Evolutionary conservation across 2,113 vertebrate genomes (phyloP).

Genomic region (Aegotheles bennettii): DNA sequence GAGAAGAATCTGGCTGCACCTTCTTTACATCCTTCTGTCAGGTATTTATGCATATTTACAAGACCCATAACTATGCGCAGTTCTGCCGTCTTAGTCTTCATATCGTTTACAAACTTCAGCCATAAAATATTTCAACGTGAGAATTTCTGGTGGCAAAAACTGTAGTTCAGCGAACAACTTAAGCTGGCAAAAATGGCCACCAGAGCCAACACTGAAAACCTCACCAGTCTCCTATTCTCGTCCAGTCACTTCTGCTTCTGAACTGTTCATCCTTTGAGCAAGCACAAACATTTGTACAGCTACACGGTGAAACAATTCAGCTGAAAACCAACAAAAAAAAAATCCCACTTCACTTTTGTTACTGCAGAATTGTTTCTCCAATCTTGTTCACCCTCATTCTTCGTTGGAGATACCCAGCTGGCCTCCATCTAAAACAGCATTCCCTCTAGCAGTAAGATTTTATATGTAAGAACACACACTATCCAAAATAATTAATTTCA

Average conservation of each 20-base stretch:
- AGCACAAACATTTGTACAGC: not conserved
- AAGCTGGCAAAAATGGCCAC: not conserved
- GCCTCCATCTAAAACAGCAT: not conserved
- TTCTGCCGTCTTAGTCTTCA: not conserved
- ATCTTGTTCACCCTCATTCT: not conserved
- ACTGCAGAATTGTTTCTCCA: not conserved
- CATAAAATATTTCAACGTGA: not conserved
- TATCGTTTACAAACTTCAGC: not conserved
- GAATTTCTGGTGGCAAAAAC: not conserved
- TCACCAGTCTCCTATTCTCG: not conserved
- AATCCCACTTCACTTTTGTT: not conserved
- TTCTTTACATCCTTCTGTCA: not conserved
- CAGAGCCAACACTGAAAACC: not conserved
- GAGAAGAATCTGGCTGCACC: not conserved
- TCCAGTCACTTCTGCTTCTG: not conserved
- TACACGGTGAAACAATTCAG: not conserved
- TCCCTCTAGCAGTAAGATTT: not conserved
- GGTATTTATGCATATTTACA: not conserved
- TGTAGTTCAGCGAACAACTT: not conserved
- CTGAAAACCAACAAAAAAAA: not conserved
- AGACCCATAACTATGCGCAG: not conserved
- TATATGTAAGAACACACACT: accelerated
- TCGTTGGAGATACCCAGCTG: not conserved
- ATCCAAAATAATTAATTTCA: not conserved
- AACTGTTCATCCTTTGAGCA: not conserved